Percentiles rank a stretch among this genome's conserved stretches.
Evolutionary conservation across 2,888 invertebrate genomes (phyloP).

Genomic region (Oxystoma pomonae): DNA sequence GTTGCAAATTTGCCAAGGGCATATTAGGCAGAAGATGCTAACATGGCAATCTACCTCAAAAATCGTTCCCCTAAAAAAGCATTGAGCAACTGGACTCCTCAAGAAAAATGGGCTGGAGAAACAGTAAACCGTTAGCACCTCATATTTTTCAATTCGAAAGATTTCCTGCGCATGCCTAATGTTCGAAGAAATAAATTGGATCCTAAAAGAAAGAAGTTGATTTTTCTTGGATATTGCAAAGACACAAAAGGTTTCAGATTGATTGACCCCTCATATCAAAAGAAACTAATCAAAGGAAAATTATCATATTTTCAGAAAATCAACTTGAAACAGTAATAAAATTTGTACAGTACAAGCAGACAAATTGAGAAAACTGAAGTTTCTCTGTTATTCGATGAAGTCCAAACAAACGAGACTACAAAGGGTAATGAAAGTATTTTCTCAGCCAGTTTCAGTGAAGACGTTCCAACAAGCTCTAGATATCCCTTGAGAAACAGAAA

Average conservation of each 20-base stretch:
- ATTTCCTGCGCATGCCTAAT: not conserved
- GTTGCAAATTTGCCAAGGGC: not conserved
- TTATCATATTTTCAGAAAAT: not conserved
- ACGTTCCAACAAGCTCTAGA: too few species aligned
- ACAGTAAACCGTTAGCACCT: not conserved
- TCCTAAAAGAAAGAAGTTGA: not conserved
- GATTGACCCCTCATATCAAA: not conserved
- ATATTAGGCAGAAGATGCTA: not conserved
- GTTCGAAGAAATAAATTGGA: not conserved
- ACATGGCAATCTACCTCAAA: not conserved
- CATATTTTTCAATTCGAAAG: not conserved
- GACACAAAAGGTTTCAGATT: not conserved
- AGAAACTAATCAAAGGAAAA: not conserved
- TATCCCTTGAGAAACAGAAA: too few species aligned
- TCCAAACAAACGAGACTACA: too few species aligned
- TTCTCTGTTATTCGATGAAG: too few species aligned
- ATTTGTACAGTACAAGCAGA: too few species aligned
- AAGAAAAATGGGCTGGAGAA: not conserved
- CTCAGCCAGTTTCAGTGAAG: too few species aligned
- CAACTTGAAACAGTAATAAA: too few species aligned
- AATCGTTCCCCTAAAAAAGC: not conserved
- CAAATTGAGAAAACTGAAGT: too few species aligned
- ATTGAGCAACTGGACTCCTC: not conserved
- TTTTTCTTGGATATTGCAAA: not conserved
- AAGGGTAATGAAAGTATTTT: too few species aligned